phyloP scores from a whole-genome alignment of 1,140 invertebrate species.

The Drosophila carrolli region DNA sequence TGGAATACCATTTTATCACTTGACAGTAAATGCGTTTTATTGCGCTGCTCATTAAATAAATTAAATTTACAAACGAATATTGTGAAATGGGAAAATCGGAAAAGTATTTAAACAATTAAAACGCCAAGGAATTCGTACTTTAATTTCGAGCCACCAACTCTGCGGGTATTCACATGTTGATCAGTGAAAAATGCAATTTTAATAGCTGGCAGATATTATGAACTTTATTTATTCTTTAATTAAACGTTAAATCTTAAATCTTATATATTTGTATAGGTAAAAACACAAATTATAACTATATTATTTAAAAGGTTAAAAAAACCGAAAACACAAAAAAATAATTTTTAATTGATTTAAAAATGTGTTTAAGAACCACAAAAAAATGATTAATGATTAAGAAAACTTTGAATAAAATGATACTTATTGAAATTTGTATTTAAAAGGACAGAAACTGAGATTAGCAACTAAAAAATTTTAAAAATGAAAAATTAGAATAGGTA shows the following conservation, averaged over 20 bases:
- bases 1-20: slow-evolving; percentile 79
- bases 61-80: slow-evolving; percentile 65
- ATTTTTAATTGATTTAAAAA: neutral
- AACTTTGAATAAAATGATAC: too few species aligned
- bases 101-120: slow-evolving; percentile 57
- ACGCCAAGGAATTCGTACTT: slow-evolving; percentile 15
- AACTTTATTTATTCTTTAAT: too few species aligned
- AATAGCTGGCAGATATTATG: slow-evolving; percentile 1
- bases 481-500: too few species aligned
- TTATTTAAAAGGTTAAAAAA: too few species aligned
- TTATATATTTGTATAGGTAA: too few species aligned
- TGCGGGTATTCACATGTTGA: slow-evolving; percentile 7
- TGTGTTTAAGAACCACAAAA: neutral
- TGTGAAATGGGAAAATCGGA: slow-evolving; percentile 10
- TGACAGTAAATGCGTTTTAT: slow-evolving; percentile 82
- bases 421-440: too few species aligned
- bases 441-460: too few species aligned
- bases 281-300: too few species aligned
- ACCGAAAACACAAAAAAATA: neutral
- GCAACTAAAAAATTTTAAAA: too few species aligned
- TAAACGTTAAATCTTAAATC: too few species aligned
- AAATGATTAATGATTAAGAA: too few species aligned
- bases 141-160: slow-evolving; percentile 4
- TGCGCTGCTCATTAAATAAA: slow-evolving; percentile 78
- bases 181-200: neutral